Percentiles rank a stretch among this genome's conserved stretches.
Evolutionary conservation across 2,113 vertebrate genomes (phyloP).

Genomic region (Rhabdomys dilectus): DNA sequence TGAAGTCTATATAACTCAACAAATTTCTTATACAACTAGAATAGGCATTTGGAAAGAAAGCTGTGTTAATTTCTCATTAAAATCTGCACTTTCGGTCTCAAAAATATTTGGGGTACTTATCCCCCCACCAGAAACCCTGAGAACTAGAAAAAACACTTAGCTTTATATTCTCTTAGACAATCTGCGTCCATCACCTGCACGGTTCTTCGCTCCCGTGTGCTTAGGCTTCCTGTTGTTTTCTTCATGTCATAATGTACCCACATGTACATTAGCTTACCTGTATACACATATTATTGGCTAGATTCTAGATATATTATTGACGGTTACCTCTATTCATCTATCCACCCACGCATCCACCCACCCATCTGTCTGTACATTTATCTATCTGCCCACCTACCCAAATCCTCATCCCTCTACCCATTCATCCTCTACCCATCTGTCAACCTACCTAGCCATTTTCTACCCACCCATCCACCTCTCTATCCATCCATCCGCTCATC

Average conservation of each 20-base stretch:
- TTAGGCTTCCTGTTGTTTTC: background rate
- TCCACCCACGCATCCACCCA: too few relatives aligned
- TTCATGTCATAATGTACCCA: background rate
- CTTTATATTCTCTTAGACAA: background rate
- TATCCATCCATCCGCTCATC: too few relatives aligned
- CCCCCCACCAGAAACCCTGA: too few relatives aligned
- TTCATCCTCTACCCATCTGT: background rate
- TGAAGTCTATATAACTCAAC: background rate
- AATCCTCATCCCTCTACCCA: too few relatives aligned
- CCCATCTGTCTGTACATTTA: background rate
- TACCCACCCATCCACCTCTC: too few relatives aligned
- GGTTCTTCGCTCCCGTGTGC: background rate
- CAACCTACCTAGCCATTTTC: rapidly evolving
- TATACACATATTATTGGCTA: background rate
- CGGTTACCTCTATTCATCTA: background rate
- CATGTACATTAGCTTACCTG: background rate
- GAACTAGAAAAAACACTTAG: background rate
- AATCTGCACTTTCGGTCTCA: background rate
- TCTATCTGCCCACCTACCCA: background rate
- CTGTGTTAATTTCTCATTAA: background rate
- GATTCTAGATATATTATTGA: background rate
- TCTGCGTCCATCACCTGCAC: background rate
- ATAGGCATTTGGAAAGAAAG: background rate
- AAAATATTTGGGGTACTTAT: background rate
- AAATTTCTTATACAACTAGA: background rate